phyloP scores from a whole-genome alignment of 2,888 invertebrate species.

The Dastarcus helophoroides region DNA sequence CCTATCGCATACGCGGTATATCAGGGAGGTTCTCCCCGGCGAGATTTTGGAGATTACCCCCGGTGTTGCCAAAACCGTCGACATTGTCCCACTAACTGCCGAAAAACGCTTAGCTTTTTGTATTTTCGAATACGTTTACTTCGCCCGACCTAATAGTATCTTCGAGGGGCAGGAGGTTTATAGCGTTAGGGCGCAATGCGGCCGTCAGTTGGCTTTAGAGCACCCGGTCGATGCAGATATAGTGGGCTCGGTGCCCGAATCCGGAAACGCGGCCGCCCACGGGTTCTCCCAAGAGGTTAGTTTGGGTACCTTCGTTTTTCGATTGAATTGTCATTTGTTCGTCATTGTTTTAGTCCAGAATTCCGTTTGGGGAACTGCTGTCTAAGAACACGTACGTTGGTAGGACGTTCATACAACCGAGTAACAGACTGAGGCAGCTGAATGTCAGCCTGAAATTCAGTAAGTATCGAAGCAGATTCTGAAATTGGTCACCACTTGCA shows the following conservation, averaged over 20 bases:
- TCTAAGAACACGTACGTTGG: conserved; percentile 96
- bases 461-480: conserved; percentile 24
- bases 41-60: conserved; percentile 89
- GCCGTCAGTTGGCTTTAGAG: conserved; percentile 82
- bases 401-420: conserved; percentile 96
- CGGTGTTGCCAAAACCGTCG: conserved; percentile 74
- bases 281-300: conserved; percentile 80
- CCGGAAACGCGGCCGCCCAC: conserved; percentile 91
- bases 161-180: conserved; percentile 97
- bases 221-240: conserved; percentile 86
- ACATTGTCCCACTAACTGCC: conserved; percentile 71
- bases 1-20: conserved; percentile 78
- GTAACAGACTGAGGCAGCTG: conserved; percentile 74
- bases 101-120: conserved; percentile 82
- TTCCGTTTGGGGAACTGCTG: conserved; percentile 86
- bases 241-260: conserved; percentile 95
- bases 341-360: conserved; percentile 54
- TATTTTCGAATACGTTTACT: conserved; percentile 99
- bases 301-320: not conserved
- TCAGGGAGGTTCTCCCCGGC: conserved; percentile 83
- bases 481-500: too few relatives aligned
- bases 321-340: not conserved
- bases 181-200: conserved; percentile 85
- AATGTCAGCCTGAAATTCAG: conserved; percentile 94
- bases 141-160: conserved; percentile 89